These are phyloP conservation scores for Neoitamus cyanurus DNA, from an alignment of 2,888 invertebrate species.

Conservation along the genomic window DNA sequence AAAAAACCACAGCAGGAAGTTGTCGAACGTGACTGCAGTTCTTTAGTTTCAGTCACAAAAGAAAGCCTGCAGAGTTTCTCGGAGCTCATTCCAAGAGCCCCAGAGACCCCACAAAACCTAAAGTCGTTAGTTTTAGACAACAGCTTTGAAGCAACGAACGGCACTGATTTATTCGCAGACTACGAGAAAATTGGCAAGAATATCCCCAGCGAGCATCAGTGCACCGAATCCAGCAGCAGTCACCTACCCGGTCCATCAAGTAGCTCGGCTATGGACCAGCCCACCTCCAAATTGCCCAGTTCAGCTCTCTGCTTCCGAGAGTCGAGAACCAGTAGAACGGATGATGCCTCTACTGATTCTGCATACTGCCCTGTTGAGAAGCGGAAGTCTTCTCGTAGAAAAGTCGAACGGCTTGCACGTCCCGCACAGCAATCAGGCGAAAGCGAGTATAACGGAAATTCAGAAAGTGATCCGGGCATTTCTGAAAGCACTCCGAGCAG, in stretches of 20 bases:
- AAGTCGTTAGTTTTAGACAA: conserved; percentile 13
- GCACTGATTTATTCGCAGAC: conserved; percentile 14
- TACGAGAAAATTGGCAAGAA: background rate
- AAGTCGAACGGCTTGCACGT: background rate
- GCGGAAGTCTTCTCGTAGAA: background rate
- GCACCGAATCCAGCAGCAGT: background rate
- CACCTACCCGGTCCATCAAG: background rate
- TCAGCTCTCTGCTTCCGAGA: background rate
- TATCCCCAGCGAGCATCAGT: background rate
- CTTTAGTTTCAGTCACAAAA: background rate
- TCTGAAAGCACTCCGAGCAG: conserved; percentile 55
- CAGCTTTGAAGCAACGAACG: background rate
- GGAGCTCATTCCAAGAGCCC: background rate
- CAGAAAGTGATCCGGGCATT: background rate
- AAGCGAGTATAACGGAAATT: background rate
- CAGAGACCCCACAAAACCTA: background rate
- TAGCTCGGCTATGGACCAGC: conserved; percentile 8
- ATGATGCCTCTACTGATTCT: background rate
- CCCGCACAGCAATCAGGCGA: background rate
- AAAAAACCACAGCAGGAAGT: background rate
- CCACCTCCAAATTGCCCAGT: background rate
- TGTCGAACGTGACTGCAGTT: background rate
- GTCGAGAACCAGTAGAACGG: background rate
- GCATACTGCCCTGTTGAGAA: background rate
- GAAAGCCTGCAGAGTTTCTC: background rate